Evolutionary conservation across 92 coral and sea anemone genomes (phyloP), one percentile per base, ranked within the genome.

Genomic region (Nematostella vectensis): DNA sequence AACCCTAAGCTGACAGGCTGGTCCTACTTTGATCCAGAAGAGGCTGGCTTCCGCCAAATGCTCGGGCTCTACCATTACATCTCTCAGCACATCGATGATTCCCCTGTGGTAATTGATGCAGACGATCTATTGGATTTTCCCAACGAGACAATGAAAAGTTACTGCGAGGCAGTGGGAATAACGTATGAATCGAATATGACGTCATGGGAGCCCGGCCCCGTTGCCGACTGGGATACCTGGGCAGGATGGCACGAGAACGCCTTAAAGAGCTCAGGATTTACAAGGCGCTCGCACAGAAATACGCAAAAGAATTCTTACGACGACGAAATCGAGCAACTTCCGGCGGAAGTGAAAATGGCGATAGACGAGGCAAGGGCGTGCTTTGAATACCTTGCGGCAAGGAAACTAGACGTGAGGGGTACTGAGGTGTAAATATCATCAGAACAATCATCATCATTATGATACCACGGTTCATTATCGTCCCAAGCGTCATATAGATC

Each of bases 1-100:
- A 89, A 85, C 65, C 82, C 89, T n/a, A 76, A 70, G 66, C 88
- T 85, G 31, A 85, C 97, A n/a, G 97, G 97, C 30, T 89, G 95
- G 95, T 81, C 74, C 51, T 73, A 85, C 54, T 89, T 89, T 58
- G 89, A 89, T 47, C 84, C 89, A 27, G 65, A 67, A 6, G 95
- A 89, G 53, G 87, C 86, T 31, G 97, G 97, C 25, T 89, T 81
- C 33, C 83, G 86, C 23, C 97, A 89, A 72, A 63, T 89, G 83
- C 65, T 42, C 47, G 97, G 77, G 51, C 52, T 89, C 36, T 85
- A 81, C 33, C 63, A 85, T 38, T 89, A 85, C 56, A 71, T 89
- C 40, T 63, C 69, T 42, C 68, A 76, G 40, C 57, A 86, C 45
- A 47, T 81, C 37, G 72, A 85, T 54, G 33, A 65, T 17, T 54